These are phyloP conservation scores for Mallotus villosus DNA, from an alignment of 2,797 vertebrate species.

Conservation along the genomic window DNA sequence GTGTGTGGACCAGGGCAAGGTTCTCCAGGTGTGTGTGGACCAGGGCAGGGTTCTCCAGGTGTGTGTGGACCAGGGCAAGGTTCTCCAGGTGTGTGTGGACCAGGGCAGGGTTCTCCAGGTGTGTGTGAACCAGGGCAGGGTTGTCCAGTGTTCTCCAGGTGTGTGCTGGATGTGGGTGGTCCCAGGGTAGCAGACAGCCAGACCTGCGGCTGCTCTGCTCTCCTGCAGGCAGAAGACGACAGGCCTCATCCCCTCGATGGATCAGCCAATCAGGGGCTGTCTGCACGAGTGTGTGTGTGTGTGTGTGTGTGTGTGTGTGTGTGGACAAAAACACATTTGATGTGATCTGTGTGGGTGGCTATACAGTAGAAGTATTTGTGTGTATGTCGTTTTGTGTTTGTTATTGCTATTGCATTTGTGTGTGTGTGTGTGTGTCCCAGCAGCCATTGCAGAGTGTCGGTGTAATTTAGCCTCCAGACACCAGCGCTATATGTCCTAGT, in stretches of 20 bases:
- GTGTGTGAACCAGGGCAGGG: too few species aligned
- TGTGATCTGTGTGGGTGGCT: not conserved
- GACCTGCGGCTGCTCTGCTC: not conserved
- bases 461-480: conserved; percentile 27
- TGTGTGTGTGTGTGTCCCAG: conserved; percentile 12
- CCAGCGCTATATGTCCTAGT: conserved; percentile 4
- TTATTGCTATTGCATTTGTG: conserved; percentile 3
- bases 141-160: too few species aligned
- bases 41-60: too few species aligned
- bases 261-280: not conserved
- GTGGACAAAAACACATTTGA: too few species aligned
- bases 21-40: too few species aligned
- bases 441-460: conserved; percentile 1
- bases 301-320: not conserved
- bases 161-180: too few species aligned
- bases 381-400: conserved; percentile 4
- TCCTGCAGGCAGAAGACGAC: not conserved
- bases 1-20: too few species aligned
- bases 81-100: too few species aligned
- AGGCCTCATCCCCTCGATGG: too few species aligned
- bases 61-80: too few species aligned
- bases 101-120: too few species aligned
- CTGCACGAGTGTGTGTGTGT: not conserved
- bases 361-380: not conserved
- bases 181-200: too few species aligned